phyloP scores from a whole-genome alignment of 2,113 vertebrate species.

The Otus sunia region DNA sequence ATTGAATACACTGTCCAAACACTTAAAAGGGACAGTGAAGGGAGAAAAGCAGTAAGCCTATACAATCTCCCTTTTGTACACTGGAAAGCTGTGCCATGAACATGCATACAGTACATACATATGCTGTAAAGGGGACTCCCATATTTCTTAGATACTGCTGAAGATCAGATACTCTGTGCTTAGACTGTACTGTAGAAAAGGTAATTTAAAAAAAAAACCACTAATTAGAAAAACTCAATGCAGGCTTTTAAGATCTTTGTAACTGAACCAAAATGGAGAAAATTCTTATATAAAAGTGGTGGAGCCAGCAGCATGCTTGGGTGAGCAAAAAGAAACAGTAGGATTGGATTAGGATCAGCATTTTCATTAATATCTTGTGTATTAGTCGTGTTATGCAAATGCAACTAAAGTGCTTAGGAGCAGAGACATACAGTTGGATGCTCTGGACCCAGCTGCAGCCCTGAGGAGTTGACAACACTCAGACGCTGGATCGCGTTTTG shows the following conservation, averaged over 20 bases:
- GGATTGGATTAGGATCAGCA: neutral
- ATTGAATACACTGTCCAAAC: neutral
- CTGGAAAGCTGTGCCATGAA: neutral
- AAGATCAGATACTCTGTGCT: neutral
- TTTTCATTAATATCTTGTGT: neutral
- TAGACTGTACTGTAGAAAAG: neutral
- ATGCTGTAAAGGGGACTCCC: neutral
- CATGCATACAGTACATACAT: fast-evolving
- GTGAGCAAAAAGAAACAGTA: neutral
- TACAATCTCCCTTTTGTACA: neutral
- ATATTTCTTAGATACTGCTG: neutral
- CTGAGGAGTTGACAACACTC: neutral
- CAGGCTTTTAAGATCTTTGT: neutral
- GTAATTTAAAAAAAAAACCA: neutral
- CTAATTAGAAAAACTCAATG: neutral
- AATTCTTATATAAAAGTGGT: neutral
- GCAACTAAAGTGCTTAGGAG: neutral
- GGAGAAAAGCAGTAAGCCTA: neutral
- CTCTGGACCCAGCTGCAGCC: neutral
- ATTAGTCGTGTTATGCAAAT: neutral
- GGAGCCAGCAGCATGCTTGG: neutral
- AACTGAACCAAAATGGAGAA: neutral
- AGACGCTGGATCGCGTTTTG: neutral
- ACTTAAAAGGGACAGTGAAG: neutral
- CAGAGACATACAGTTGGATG: neutral